A percentile compares a stretch with the other conserved stretches of the same genome.
phyloP scores from a whole-genome alignment of 2,797 vertebrate genomes.

The Cynodonichthys magdalenae region DNA sequence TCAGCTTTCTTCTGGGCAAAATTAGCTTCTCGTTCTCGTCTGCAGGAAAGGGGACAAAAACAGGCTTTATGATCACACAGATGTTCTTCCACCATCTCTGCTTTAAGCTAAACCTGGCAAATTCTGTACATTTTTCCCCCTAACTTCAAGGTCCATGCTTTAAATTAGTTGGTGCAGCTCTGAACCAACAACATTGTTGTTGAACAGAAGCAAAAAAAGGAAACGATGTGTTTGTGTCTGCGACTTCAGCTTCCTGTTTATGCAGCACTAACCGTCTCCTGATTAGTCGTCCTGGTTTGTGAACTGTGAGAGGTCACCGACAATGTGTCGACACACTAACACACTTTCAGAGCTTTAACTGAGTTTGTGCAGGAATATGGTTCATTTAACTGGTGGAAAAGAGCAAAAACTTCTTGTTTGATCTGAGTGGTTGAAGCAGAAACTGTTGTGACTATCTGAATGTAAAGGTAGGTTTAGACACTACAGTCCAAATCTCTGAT shows the following conservation, averaged over 20 bases:
- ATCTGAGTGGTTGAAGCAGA: background rate
- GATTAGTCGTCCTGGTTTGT: constrained; percentile 18
- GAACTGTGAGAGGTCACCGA: constrained; percentile 12
- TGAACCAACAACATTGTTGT: constrained; percentile 8
- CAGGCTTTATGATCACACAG: background rate
- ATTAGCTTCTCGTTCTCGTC: constrained; percentile 91
- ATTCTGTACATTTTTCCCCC: too few relatives aligned
- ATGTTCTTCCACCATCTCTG: constrained; percentile 8
- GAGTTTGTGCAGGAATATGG: background rate
- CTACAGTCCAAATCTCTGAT: too few relatives aligned
- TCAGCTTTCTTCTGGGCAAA: constrained; percentile 96
- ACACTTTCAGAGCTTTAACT: constrained; percentile 31
- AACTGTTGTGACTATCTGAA: too few relatives aligned
- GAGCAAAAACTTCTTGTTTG: background rate
- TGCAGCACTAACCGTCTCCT: constrained; percentile 3
- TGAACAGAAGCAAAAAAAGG: constrained; percentile 1
- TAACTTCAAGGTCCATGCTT: too few relatives aligned
- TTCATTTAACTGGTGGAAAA: background rate
- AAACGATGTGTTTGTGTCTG: constrained; percentile 25
- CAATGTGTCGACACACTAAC: constrained; percentile 23
- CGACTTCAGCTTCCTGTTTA: constrained; percentile 21
- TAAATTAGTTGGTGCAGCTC: too few relatives aligned
- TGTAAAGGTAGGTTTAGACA: too few relatives aligned
- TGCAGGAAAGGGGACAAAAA: constrained; percentile 56
- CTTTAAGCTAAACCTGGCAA: constrained; percentile 3